Conservation (phyloP, 1,140 invertebrate species). For the Samia ricini region DNA sequence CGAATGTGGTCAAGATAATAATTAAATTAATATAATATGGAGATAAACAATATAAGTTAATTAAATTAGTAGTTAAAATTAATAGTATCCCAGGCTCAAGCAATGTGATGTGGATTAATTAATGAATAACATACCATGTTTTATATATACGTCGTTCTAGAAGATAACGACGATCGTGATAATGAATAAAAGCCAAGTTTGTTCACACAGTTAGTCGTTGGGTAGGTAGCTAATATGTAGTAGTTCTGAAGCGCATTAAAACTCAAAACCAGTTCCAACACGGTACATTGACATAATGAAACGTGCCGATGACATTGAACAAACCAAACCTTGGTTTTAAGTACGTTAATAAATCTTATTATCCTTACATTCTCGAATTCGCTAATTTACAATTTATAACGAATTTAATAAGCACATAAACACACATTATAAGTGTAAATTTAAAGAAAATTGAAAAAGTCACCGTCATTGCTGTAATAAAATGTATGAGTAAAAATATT, state of each 20-base stretch:
- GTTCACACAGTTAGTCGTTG: slow-evolving; percentile 2
- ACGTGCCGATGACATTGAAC: slow-evolving; percentile 4
- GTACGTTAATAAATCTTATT: background rate
- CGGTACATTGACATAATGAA: slow-evolving; percentile 11
- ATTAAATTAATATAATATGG: background rate
- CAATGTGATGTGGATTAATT: background rate
- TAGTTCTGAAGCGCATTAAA: slow-evolving; percentile 2
- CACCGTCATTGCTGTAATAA: background rate
- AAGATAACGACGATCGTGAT: background rate
- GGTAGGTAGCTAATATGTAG: background rate
- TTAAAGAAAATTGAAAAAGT: background rate
- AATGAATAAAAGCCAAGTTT: slow-evolving; percentile 1
- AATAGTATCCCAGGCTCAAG: background rate
- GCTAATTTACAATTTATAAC: no score
- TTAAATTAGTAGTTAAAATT: background rate
- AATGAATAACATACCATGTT: background rate
- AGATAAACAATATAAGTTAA: background rate
- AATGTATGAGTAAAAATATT: slow-evolving; percentile 1
- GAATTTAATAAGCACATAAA: background rate
- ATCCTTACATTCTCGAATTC: background rate
- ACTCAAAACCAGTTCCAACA: background rate
- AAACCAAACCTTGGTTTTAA: background rate
- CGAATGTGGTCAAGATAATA: background rate
- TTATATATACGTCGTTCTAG: background rate
- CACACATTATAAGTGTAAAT: background rate